A percentile compares a stretch with the other conserved stretches of the same genome.
Evolutionary conservation across 2,888 invertebrate genomes (phyloP).

Genomic region (Anthophora plumipes): DNA sequence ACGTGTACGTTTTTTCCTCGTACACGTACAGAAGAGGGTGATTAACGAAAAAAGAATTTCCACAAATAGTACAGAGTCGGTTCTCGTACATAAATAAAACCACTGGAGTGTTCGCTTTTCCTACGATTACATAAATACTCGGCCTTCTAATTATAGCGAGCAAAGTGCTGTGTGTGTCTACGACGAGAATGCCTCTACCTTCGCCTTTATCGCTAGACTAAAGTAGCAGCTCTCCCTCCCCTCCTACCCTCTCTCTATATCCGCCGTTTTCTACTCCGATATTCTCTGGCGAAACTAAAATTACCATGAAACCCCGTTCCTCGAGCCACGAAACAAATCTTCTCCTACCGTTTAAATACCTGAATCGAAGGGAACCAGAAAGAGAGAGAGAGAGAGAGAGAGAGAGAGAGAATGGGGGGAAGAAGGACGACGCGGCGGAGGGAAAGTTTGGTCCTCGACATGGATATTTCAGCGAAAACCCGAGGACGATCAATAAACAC

Average conservation of each 20-base stretch:
- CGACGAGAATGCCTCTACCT: conserved; percentile 21
- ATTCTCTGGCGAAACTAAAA: neutral
- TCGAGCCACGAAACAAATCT: conserved; percentile 27
- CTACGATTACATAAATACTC: conserved; percentile 12
- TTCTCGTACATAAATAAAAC: conserved; percentile 15
- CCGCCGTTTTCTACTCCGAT: neutral
- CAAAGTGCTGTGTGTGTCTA: neutral
- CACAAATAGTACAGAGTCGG: neutral
- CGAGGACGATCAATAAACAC: conserved; percentile 69
- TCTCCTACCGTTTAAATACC: conserved; percentile 28
- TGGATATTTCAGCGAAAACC: conserved; percentile 62
- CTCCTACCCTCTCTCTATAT: no score
- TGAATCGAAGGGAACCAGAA: neutral
- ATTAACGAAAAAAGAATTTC: conserved; percentile 7
- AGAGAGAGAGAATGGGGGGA: neutral
- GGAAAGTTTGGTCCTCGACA: conserved; percentile 34
- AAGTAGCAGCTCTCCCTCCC: no score
- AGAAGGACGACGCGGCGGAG: neutral
- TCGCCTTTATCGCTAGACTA: neutral
- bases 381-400: neutral
- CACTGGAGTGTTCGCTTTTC: conserved; percentile 3
- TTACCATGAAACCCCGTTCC: neutral
- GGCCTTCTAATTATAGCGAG: conserved; percentile 15
- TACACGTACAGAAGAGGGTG: no score
- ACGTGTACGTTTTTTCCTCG: no score